Evolutionary conservation across 2,113 vertebrate species (phyloP).

Genomic region (Corvus cornix): DNA sequence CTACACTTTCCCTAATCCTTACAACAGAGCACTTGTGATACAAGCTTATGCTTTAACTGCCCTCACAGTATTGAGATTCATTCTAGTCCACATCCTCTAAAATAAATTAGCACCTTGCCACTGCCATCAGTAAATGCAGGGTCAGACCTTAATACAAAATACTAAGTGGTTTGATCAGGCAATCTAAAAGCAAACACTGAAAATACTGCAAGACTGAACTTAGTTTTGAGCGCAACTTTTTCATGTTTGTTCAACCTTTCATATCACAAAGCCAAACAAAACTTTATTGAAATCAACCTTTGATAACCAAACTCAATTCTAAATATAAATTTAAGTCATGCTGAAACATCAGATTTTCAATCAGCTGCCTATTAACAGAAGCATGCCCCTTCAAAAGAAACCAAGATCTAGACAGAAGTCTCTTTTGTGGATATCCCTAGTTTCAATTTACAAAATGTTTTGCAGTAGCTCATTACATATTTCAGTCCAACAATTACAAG

Average conservation of each 20-base stretch:
- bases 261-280: not conserved
- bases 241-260: not conserved
- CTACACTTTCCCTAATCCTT: not conserved
- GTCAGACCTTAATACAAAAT: not conserved
- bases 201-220: not conserved
- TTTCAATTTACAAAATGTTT: slow-evolving; percentile 45
- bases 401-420: not conserved
- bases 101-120: not conserved
- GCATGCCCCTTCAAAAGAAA: not conserved
- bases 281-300: not conserved
- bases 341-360: slow-evolving; percentile 13
- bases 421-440: not conserved
- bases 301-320: not conserved
- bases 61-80: not conserved
- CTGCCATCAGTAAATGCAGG: not conserved
- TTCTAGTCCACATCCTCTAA: not conserved
- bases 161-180: not conserved
- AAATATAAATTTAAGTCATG: not conserved
- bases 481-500: slow-evolving; percentile 68
- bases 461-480: slow-evolving; percentile 56
- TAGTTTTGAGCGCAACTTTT: not conserved
- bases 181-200: not conserved
- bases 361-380: not conserved
- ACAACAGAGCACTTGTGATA: not conserved
- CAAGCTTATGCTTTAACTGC: not conserved